Percentiles rank a stretch among this genome's conserved stretches.
Evolutionary conservation across 1,140 invertebrate species (phyloP).

Genomic region (Pseudomyrmex gracilis): DNA sequence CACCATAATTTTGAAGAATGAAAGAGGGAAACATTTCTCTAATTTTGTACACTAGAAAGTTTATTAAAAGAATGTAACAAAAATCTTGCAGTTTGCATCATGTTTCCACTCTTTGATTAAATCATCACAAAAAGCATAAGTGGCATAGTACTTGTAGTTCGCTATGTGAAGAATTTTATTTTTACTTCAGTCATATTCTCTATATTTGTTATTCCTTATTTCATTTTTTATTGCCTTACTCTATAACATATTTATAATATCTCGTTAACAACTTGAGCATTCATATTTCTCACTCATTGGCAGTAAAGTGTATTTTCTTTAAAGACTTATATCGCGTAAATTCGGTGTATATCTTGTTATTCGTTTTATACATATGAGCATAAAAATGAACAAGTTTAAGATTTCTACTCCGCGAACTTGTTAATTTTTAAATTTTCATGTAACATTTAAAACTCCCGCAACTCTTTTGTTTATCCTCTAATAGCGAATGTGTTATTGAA

Average conservation of each 20-base stretch:
- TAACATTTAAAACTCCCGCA: slow-evolving; percentile 1
- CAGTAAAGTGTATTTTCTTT: slow-evolving; percentile 38
- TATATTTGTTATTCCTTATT: slow-evolving; percentile 19
- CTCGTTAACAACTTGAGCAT: slow-evolving; percentile 51
- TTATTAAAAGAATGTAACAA: slow-evolving; percentile 59
- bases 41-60: slow-evolving; percentile 74
- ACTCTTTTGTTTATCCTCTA: slow-evolving; percentile 8
- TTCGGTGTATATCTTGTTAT: slow-evolving; percentile 19
- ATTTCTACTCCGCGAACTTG: slow-evolving; percentile 11
- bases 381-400: slow-evolving; percentile 30
- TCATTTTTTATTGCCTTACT: slow-evolving; percentile 30
- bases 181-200: slow-evolving; percentile 39
- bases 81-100: slow-evolving; percentile 48
- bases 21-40: slow-evolving; percentile 65
- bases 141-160: slow-evolving; percentile 67
- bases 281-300: slow-evolving; percentile 50
- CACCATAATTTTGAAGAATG: slow-evolving; percentile 70
- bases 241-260: slow-evolving; percentile 59
- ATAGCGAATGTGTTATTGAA: slow-evolving; percentile 34
- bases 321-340: slow-evolving; percentile 34
- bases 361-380: slow-evolving; percentile 34
- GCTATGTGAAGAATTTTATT: slow-evolving; percentile 42
- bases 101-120: slow-evolving; percentile 74
- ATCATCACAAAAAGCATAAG: slow-evolving; percentile 62
- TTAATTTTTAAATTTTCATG: slow-evolving; percentile 10